Conservation (phyloP, 2,113 vertebrate genomes). For the Cichladusa arquata region DNA sequence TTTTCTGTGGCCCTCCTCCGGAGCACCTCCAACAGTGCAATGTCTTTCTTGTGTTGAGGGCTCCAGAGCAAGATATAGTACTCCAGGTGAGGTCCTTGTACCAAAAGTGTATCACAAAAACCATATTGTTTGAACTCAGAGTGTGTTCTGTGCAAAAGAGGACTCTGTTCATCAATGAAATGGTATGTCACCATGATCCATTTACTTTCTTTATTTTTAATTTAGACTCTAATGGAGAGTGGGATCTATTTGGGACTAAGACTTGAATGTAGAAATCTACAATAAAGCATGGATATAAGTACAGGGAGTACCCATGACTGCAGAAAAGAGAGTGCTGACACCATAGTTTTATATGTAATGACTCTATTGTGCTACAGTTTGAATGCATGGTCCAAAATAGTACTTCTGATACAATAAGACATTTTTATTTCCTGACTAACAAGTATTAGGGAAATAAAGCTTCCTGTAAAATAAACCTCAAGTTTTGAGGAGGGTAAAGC, state of each 20-base stretch:
- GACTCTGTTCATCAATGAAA: background rate
- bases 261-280: background rate
- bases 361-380: background rate
- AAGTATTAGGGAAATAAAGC: background rate
- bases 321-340: background rate
- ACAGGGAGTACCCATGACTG: background rate
- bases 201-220: background rate
- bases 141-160: background rate
- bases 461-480: background rate
- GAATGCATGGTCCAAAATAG: background rate
- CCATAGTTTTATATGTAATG: background rate
- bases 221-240: background rate
- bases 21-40: accelerated
- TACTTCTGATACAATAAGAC: background rate
- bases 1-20: background rate
- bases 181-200: accelerated
- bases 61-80: background rate
- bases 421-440: background rate
- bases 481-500: background rate
- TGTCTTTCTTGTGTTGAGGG: background rate
- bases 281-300: background rate
- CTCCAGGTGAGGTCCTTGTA: background rate
- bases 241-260: background rate
- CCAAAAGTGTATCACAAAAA: background rate
- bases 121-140: background rate